Conservation (phyloP, 2,797 vertebrate species). For the Anas bernieri region DNA sequence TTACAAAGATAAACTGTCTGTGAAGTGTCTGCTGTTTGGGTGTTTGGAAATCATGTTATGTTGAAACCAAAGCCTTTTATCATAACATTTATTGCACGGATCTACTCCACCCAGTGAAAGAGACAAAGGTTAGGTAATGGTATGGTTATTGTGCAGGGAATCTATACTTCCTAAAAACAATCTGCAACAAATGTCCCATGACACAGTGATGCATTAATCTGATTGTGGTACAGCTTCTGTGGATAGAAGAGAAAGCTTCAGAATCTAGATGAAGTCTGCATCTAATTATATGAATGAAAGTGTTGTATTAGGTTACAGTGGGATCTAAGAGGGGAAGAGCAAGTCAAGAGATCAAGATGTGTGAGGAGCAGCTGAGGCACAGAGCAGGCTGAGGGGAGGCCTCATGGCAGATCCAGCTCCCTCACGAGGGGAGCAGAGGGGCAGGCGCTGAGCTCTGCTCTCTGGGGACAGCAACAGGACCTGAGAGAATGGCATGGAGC, state of each 20-base stretch:
- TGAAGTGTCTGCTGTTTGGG: background rate
- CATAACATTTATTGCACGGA: background rate
- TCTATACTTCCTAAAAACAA: background rate
- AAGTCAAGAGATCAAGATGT: too few relatives aligned
- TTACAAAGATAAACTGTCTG: background rate
- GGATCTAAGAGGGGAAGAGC: background rate
- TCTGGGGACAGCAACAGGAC: too few relatives aligned
- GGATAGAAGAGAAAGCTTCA: background rate
- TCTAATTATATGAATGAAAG: background rate
- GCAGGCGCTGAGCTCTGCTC: too few relatives aligned
- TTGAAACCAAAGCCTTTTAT: background rate
- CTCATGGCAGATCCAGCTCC: too few relatives aligned
- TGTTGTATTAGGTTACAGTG: background rate
- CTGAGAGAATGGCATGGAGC: too few relatives aligned
- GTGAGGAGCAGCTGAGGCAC: too few relatives aligned
- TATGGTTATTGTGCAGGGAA: background rate
- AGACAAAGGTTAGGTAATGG: background rate
- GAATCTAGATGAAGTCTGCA: background rate
- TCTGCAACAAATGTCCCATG: background rate
- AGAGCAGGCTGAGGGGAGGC: too few relatives aligned
- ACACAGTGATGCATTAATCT: background rate
- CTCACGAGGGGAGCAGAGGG: too few relatives aligned
- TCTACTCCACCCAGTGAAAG: background rate
- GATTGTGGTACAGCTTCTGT: background rate
- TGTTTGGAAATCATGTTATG: background rate